Evolutionary conservation across 1,140 invertebrate genomes (phyloP).

Genomic region (Sarcophaga peregrina): DNA sequence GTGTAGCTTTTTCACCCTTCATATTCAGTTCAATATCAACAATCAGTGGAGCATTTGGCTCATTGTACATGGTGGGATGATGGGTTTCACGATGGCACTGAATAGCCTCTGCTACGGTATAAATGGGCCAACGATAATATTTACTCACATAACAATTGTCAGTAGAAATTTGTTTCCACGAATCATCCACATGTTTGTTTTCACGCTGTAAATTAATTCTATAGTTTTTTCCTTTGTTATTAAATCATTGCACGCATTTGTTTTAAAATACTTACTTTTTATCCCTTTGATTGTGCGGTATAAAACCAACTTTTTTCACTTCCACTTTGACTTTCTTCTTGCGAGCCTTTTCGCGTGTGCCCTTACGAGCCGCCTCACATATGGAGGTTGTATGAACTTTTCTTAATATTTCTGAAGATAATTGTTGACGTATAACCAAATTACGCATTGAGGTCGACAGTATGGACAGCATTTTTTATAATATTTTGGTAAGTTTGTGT

Average conservation of each 20-base stretch:
- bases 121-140: conserved; percentile 73
- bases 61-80: conserved; percentile 80
- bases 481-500: not conserved
- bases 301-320: conserved; percentile 75
- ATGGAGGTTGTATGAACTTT: conserved; percentile 64
- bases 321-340: conserved; percentile 79
- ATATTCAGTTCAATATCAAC: conserved; percentile 80
- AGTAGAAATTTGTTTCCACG: conserved; percentile 68
- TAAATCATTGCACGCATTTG: conserved; percentile 47
- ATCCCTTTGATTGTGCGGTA: conserved; percentile 72
- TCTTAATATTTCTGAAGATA: conserved; percentile 49
- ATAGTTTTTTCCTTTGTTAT: not conserved
- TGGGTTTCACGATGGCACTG: conserved; percentile 79
- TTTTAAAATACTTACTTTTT: conserved; percentile 61
- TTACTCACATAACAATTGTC: conserved; percentile 77
- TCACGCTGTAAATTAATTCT: conserved; percentile 60
- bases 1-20: conserved; percentile 70
- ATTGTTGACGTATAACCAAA: conserved; percentile 50
- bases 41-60: conserved; percentile 73
- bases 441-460: conserved; percentile 55
- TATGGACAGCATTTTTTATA: conserved; percentile 9
- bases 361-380: conserved; percentile 77
- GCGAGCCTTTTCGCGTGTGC: conserved; percentile 77
- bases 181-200: conserved; percentile 71
- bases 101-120: conserved; percentile 79